Evolutionary conservation across 2,113 vertebrate genomes (phyloP).

Genomic region (Cochlearius cochlearius): DNA sequence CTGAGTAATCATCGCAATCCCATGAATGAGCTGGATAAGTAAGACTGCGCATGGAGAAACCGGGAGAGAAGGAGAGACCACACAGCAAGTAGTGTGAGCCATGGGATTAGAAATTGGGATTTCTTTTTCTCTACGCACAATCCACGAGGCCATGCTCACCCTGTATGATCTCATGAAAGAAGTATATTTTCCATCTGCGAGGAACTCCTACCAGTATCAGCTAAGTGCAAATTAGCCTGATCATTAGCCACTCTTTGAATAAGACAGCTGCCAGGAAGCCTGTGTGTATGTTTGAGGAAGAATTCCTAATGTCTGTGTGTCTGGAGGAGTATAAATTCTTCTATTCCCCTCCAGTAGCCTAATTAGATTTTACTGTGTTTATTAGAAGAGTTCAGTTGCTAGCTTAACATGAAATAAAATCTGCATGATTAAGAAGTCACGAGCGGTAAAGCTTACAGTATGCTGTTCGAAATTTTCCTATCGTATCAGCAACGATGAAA

Average conservation of each 20-base stretch:
- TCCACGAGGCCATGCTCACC: not conserved
- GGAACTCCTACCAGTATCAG: constrained; percentile 17
- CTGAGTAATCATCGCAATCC: not conserved
- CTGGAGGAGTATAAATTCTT: constrained; percentile 49
- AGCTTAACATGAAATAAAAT: constrained; percentile 76
- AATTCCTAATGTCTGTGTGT: constrained; percentile 47
- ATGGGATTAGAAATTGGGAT: constrained; percentile 1
- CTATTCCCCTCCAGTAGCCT: constrained; percentile 63
- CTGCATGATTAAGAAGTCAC: constrained; percentile 41
- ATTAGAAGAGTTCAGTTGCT: constrained; percentile 70
- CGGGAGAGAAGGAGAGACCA: constrained; percentile 12
- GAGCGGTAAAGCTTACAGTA: constrained; percentile 45
- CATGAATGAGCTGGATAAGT: not conserved
- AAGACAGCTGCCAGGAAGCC: constrained; percentile 41
- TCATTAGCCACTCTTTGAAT: constrained; percentile 37
- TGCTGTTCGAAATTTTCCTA: constrained; percentile 51
- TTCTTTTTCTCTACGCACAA: not conserved
- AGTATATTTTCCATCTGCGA: constrained; percentile 52
- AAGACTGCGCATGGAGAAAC: not conserved
- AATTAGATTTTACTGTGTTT: constrained; percentile 75
- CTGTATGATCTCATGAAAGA: constrained; percentile 28
- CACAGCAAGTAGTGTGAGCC: constrained; percentile 43
- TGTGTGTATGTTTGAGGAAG: constrained; percentile 28
- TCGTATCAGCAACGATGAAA: constrained; percentile 40
- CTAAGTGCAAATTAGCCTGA: constrained; percentile 29